Percentiles rank a stretch among this genome's conserved stretches.
Conservation (phyloP, 2,888 invertebrate species). For the Aleiodes alternator region DNA sequence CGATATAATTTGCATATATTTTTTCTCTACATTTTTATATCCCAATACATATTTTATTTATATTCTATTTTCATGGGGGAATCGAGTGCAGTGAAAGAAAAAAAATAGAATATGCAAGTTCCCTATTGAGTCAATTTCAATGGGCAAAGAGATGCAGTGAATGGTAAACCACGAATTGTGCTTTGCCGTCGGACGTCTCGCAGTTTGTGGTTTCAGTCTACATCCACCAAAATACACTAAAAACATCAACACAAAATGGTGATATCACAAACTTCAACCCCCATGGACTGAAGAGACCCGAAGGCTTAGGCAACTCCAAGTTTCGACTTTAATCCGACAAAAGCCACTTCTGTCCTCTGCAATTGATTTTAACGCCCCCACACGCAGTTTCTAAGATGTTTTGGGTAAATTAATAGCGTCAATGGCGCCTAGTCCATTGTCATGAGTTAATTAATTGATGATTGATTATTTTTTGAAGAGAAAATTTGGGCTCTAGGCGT, state of each 20-base stretch:
- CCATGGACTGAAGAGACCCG: conserved; percentile 35
- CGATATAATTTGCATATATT: too few relatives aligned
- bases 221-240: neutral
- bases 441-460: conserved; percentile 27
- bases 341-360: conserved; percentile 72
- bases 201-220: conserved; percentile 44
- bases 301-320: conserved; percentile 69
- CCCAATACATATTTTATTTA: too few relatives aligned
- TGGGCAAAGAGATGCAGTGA: too few relatives aligned
- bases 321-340: conserved; percentile 74
- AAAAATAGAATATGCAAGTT: too few relatives aligned
- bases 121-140: too few relatives aligned
- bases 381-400: neutral
- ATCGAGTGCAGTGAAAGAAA: too few relatives aligned
- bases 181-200: conserved; percentile 10
- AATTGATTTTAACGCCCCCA: conserved; percentile 70
- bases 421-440: too few relatives aligned
- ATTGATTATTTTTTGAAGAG: conserved; percentile 37
- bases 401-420: neutral
- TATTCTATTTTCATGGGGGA: too few relatives aligned
- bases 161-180: neutral
- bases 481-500: too few relatives aligned
- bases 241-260: conserved; percentile 53
- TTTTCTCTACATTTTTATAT: too few relatives aligned
- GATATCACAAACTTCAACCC: conserved; percentile 63